These are phyloP conservation scores for Thryonomys swinderianus DNA, from an alignment of 2,113 vertebrate species.

Conservation along the genomic window DNA sequence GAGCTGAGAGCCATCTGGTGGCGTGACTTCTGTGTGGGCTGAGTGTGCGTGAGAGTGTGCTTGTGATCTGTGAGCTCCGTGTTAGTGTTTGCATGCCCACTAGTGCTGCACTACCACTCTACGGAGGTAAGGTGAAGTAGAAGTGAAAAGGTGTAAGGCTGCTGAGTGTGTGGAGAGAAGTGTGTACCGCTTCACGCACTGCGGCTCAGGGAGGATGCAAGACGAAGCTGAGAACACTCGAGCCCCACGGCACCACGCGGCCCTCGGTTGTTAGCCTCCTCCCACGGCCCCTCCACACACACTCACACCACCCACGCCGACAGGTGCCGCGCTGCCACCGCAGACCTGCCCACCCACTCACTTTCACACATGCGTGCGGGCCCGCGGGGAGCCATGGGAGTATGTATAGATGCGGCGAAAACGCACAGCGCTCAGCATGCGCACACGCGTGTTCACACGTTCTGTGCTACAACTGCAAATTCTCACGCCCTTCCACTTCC, in stretches of 20 bases:
- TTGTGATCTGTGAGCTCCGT: not conserved
- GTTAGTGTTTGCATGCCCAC: not conserved
- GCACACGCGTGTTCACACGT: not conserved
- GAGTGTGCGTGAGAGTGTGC: not conserved
- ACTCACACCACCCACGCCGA: slow-evolving; percentile 66
- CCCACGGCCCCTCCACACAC: slow-evolving; percentile 40
- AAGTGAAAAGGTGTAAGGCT: not conserved
- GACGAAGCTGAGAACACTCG: not conserved
- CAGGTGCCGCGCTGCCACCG: slow-evolving; percentile 72
- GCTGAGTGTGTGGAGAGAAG: too few species aligned
- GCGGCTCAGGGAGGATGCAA: not conserved
- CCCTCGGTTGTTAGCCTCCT: slow-evolving; percentile 52
- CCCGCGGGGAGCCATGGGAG: slow-evolving; percentile 6
- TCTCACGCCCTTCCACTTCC: not conserved
- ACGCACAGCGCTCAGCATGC: not conserved
- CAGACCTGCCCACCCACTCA: slow-evolving; percentile 75
- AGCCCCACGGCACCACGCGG: not conserved
- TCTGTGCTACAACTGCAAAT: not conserved
- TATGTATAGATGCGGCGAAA: not conserved
- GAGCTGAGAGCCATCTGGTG: not conserved
- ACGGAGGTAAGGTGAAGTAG: not conserved
- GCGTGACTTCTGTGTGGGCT: not conserved
- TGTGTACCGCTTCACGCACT: not conserved
- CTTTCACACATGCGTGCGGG: slow-evolving; percentile 61
- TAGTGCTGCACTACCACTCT: not conserved